These are phyloP conservation scores for Blera fallax DNA, from an alignment of 2,888 invertebrate genomes.

Conservation along the genomic window DNA sequence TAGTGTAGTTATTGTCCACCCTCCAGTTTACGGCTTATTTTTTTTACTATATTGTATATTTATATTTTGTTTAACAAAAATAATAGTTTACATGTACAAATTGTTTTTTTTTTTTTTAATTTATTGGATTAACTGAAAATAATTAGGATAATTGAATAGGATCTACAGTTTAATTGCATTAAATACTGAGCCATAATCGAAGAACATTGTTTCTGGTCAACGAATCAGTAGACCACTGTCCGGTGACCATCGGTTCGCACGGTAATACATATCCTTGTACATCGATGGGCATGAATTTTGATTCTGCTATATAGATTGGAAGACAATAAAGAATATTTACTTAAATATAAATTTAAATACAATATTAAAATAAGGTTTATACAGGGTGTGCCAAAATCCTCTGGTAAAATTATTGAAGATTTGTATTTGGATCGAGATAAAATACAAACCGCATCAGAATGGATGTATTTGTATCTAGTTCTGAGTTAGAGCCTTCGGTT, in stretches of 20 bases:
- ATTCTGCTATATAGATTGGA: slow-evolving; percentile 74
- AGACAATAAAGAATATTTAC: no score
- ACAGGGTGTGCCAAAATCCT: no score
- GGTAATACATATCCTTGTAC: slow-evolving; percentile 94
- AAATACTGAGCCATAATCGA: slow-evolving; percentile 60
- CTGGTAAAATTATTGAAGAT: no score
- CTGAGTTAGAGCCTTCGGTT: no score
- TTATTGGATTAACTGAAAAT: slow-evolving; percentile 56
- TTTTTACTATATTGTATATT: slow-evolving; percentile 50
- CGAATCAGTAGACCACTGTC: slow-evolving; percentile 81
- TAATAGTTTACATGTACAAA: slow-evolving; percentile 66
- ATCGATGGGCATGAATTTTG: slow-evolving; percentile 91
- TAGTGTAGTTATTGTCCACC: slow-evolving; percentile 81
- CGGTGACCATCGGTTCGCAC: slow-evolving; percentile 83
- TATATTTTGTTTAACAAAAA: slow-evolving; percentile 65
- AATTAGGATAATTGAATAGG: slow-evolving; percentile 62
- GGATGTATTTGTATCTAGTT: no score
- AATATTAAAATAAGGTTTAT: no score
- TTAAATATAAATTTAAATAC: no score
- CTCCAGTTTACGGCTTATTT: slow-evolving; percentile 78
- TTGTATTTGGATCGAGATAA: no score
- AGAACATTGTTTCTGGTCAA: slow-evolving; percentile 77
- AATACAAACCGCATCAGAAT: no score
- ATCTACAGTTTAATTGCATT: slow-evolving; percentile 63
- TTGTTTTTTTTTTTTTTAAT: slow-evolving; percentile 55